These are phyloP conservation scores for Urosaurus nigricauda DNA, from an alignment of 2,797 vertebrate genomes.

Conservation along the genomic window DNA sequence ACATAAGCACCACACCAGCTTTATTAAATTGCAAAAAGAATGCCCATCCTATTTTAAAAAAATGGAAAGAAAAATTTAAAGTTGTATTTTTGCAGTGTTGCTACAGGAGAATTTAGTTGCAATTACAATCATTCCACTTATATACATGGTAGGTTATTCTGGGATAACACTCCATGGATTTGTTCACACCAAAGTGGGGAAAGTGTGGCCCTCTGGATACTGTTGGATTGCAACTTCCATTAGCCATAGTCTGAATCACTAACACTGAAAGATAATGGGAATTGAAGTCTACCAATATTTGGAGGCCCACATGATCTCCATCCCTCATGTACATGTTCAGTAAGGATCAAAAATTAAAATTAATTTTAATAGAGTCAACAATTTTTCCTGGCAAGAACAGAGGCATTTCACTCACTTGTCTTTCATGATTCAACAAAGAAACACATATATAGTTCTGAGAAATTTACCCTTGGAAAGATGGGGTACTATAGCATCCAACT, in stretches of 20 bases:
- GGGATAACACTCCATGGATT: neutral
- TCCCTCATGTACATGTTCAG: neutral
- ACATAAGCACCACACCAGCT: neutral
- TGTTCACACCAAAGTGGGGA: neutral
- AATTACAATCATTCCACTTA: neutral
- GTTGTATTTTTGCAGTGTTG: neutral
- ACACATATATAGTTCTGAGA: no score
- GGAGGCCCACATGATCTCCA: neutral
- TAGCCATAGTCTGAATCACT: neutral
- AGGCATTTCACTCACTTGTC: no score
- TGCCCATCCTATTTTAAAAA: neutral
- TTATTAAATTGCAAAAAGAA: neutral
- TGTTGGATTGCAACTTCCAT: neutral
- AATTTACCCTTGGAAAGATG: no score
- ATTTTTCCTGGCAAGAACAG: no score
- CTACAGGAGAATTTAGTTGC: no score
- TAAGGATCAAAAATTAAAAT: slow-evolving; percentile 1
- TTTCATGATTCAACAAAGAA: no score
- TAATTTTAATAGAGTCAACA: neutral
- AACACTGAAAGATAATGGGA: neutral
- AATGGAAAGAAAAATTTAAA: neutral
- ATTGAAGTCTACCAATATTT: neutral
- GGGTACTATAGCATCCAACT: no score
- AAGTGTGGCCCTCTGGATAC: neutral
- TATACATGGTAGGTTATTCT: neutral